Conservation (phyloP, 1,140 invertebrate species). For the Meloidogyne chitwoodi region DNA sequence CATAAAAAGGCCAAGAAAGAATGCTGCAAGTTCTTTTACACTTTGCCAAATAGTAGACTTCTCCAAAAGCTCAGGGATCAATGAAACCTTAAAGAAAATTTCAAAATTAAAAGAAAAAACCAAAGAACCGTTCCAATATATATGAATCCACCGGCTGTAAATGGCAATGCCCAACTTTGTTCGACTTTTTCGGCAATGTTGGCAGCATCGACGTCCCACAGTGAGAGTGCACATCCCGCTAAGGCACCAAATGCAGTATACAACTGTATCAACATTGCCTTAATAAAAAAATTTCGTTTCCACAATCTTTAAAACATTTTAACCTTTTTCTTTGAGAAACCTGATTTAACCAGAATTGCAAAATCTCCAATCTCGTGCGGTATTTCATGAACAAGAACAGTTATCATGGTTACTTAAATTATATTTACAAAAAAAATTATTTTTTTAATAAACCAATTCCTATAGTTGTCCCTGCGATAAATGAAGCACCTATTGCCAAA, state of each 20-base stretch:
- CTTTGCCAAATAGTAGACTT: conserved; percentile 47
- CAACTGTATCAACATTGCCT: conserved; percentile 85
- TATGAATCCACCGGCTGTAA: conserved; percentile 95
- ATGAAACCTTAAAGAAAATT: conserved; percentile 64
- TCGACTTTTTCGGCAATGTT: conserved; percentile 67
- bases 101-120: neutral
- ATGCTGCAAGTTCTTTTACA: conserved; percentile 48
- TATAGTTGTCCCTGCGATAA: conserved; percentile 71
- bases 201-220: conserved; percentile 47
- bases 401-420: conserved; percentile 77
- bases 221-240: conserved; percentile 50
- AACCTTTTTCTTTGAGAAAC: conserved; percentile 78
- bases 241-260: conserved; percentile 88
- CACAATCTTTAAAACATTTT: no score
- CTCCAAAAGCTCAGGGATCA: conserved; percentile 82
- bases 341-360: conserved; percentile 89
- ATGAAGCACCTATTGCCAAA: conserved; percentile 88
- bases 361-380: conserved; percentile 98
- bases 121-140: conserved; percentile 83
- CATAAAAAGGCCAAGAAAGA: conserved; percentile 46
- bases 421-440: neutral
- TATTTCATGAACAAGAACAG: conserved; percentile 89
- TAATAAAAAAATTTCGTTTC: conserved; percentile 20
- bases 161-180: conserved; percentile 81
- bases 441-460: conserved; percentile 42